A percentile compares a stretch with the other conserved stretches of the same genome.
Evolutionary conservation across 2,888 invertebrate genomes (phyloP).

Genomic region (Selenia dentaria): DNA sequence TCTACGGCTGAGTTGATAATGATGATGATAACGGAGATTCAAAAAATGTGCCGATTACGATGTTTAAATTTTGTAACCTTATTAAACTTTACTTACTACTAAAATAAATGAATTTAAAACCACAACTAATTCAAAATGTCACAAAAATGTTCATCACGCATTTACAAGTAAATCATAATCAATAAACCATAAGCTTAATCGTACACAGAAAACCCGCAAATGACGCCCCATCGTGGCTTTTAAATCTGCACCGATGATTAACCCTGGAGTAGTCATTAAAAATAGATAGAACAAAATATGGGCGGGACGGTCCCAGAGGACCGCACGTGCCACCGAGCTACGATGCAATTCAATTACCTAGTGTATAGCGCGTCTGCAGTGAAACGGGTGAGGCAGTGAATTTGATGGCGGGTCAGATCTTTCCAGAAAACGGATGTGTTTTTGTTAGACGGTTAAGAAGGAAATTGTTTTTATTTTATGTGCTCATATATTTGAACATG

Average conservation of each 20-base stretch:
- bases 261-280: constrained; percentile 73
- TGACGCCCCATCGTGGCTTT: constrained; percentile 47
- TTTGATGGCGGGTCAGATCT: not conserved
- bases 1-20: too few species aligned
- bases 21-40: too few species aligned
- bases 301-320: constrained; percentile 59
- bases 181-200: constrained; percentile 34
- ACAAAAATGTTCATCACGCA: constrained; percentile 18
- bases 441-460: not conserved
- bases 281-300: constrained; percentile 79
- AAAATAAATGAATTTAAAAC: too few species aligned
- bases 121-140: too few species aligned
- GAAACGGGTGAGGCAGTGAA: constrained; percentile 3
- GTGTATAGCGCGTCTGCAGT: constrained; percentile 21
- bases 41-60: too few species aligned
- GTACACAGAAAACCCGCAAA: constrained; percentile 33
- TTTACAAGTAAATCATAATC: constrained; percentile 26
- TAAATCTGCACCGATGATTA: constrained; percentile 69
- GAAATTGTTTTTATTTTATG: not conserved
- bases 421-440: not conserved
- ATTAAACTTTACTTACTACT: too few species aligned
- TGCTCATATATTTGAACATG: too few species aligned
- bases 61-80: too few species aligned
- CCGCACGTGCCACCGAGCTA: constrained; percentile 58
- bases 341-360: constrained; percentile 73